phyloP scores from a whole-genome alignment of 2,888 invertebrate species.

The Polyommatus icarus region DNA sequence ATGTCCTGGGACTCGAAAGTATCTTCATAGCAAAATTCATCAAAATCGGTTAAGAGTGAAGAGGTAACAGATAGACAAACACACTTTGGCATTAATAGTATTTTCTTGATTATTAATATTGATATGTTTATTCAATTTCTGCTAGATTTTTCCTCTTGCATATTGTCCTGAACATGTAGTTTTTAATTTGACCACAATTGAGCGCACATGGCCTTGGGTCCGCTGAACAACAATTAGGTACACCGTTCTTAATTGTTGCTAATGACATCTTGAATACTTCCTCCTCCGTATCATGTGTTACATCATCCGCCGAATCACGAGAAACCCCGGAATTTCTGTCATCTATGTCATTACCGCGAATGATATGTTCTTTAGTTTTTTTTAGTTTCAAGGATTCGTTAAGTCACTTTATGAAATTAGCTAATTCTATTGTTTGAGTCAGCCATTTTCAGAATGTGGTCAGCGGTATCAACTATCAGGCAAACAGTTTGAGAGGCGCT shows the following conservation, averaged over 20 bases:
- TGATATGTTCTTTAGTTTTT: conserved; percentile 1
- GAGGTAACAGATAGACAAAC: no score
- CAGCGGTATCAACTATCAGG: no score
- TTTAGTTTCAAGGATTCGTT: neutral
- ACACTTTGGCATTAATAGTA: no score
- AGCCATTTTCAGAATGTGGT: no score
- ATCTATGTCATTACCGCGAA: neutral
- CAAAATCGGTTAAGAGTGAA: no score
- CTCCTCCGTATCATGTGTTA: conserved; percentile 47
- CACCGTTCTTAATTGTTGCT: conserved; percentile 55
- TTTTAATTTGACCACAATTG: conserved; percentile 31
- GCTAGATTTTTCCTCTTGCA: neutral
- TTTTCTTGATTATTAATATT: no score
- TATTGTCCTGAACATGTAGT: neutral
- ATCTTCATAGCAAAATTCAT: no score
- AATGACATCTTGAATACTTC: conserved; percentile 55
- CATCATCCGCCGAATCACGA: conserved; percentile 18
- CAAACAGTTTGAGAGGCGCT: no score
- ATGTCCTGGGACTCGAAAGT: no score
- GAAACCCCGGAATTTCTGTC: neutral
- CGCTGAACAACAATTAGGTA: conserved; percentile 52
- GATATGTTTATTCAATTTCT: neutral
- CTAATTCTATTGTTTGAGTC: neutral
- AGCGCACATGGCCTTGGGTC: conserved; percentile 42
- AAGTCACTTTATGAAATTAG: neutral